These are phyloP conservation scores for Drosophila nr. fundita DNA, from an alignment of 2,888 invertebrate species.

Conservation along the genomic window DNA sequence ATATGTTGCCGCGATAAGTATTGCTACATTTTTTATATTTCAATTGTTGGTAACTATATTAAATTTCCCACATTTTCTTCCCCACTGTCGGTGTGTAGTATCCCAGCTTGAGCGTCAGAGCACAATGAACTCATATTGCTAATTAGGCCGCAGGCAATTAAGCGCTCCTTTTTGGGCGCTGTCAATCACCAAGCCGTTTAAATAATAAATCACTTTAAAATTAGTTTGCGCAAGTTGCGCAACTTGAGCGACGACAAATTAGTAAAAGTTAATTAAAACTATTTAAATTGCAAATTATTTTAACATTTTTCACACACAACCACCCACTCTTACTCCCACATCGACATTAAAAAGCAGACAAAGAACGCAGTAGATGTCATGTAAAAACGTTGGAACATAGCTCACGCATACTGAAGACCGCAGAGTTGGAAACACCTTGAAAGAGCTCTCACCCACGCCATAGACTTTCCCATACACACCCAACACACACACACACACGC, in stretches of 20 bases:
- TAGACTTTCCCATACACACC: background rate
- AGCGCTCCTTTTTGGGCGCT: conserved; percentile 51
- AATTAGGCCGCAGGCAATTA: conserved; percentile 68
- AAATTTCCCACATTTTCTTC: background rate
- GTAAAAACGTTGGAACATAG: conserved; percentile 53
- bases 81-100: background rate
- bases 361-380: conserved; percentile 46
- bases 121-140: conserved; percentile 50
- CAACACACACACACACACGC: conserved; percentile 9
- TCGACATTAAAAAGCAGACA: conserved; percentile 23
- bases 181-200: conserved; percentile 76
- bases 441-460: conserved; percentile 38
- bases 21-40: background rate
- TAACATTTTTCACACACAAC: conserved; percentile 65
- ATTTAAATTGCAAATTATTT: conserved; percentile 82
- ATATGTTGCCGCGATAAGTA: background rate
- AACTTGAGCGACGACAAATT: conserved; percentile 61
- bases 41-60: background rate
- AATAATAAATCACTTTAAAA: conserved; percentile 82
- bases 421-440: conserved; percentile 42
- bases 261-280: conserved; percentile 81
- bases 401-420: conserved; percentile 30
- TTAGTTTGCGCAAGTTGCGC: conserved; percentile 74
- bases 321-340: conserved; percentile 8
- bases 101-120: background rate